phyloP scores from a whole-genome alignment of 2,113 vertebrate genomes.

The Sprattus sprattus region DNA sequence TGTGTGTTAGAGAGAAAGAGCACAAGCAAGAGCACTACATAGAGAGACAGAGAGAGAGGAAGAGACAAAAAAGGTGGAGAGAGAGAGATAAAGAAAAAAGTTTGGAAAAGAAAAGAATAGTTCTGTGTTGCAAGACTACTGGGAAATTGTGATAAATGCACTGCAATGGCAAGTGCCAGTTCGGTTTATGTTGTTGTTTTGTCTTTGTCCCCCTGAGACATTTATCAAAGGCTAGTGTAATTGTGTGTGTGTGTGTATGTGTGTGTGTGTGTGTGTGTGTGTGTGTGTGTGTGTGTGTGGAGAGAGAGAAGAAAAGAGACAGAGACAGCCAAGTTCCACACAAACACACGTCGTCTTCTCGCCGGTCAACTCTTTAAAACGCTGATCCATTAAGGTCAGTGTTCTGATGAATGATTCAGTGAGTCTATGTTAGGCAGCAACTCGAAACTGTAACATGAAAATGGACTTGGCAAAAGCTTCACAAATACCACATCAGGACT shows the following conservation, averaged over 20 bases:
- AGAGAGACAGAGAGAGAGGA: not conserved
- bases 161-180: slow-evolving; percentile 27
- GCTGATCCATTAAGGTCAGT: slow-evolving; percentile 66
- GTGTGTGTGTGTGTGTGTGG: slow-evolving; percentile 48
- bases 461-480: slow-evolving; percentile 71
- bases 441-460: slow-evolving; percentile 74
- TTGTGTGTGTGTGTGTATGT: slow-evolving; percentile 52
- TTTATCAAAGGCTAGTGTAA: slow-evolving; percentile 60
- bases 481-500: slow-evolving; percentile 76
- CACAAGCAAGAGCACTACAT: no score
- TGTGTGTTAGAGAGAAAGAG: not conserved
- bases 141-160: slow-evolving; percentile 25
- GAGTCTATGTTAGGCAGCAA: slow-evolving; percentile 70
- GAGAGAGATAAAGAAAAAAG: not conserved
- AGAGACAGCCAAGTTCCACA: slow-evolving; percentile 33
- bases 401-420: slow-evolving; percentile 71
- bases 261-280: slow-evolving; percentile 47
- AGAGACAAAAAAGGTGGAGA: not conserved
- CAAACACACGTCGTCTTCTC: slow-evolving; percentile 38
- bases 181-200: slow-evolving; percentile 15
- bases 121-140: not conserved
- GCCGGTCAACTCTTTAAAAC: slow-evolving; percentile 51
- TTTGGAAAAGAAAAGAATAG: not conserved
- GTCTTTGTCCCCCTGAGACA: slow-evolving; percentile 38
- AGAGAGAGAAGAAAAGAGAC: slow-evolving; percentile 54